phyloP scores from a whole-genome alignment of 1,140 invertebrate genomes.

The Monomorium pharaonis region DNA sequence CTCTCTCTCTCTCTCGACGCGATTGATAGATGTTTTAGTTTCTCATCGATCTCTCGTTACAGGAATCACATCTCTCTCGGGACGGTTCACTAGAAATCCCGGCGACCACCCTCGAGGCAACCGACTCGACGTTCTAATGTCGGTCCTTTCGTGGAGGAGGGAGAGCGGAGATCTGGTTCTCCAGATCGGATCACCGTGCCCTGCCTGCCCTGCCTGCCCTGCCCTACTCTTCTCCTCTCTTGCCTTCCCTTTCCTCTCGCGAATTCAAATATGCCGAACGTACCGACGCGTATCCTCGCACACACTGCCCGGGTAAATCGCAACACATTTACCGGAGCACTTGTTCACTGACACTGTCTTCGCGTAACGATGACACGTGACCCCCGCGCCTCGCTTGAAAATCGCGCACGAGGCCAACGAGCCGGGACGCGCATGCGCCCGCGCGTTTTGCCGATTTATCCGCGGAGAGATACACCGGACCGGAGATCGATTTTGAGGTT shows the following conservation, averaged over 20 bases:
- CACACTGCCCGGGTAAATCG: conserved; percentile 16
- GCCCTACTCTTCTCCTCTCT: too few relatives aligned
- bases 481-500: conserved; percentile 69
- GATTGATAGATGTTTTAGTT: background rate
- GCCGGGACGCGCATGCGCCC: conserved; percentile 61
- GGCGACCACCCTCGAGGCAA: background rate
- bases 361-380: conserved; percentile 36
- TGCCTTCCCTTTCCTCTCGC: background rate
- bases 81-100: background rate
- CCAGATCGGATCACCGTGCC: background rate
- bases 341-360: conserved; percentile 64
- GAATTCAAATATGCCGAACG: background rate
- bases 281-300: conserved; percentile 24
- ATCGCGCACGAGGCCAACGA: conserved; percentile 64
- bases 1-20: background rate
- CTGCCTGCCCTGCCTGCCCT: too few relatives aligned
- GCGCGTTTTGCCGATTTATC: conserved; percentile 56
- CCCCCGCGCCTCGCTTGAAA: conserved; percentile 53
- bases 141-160: background rate
- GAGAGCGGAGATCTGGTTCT: background rate
- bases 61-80: background rate
- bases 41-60: conserved; percentile 23
- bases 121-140: background rate
- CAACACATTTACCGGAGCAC: conserved; percentile 57
- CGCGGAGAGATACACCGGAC: conserved; percentile 3